These are phyloP conservation scores for Drosophila quinaria DNA, from an alignment of 2,888 invertebrate species.

Conservation along the genomic window DNA sequence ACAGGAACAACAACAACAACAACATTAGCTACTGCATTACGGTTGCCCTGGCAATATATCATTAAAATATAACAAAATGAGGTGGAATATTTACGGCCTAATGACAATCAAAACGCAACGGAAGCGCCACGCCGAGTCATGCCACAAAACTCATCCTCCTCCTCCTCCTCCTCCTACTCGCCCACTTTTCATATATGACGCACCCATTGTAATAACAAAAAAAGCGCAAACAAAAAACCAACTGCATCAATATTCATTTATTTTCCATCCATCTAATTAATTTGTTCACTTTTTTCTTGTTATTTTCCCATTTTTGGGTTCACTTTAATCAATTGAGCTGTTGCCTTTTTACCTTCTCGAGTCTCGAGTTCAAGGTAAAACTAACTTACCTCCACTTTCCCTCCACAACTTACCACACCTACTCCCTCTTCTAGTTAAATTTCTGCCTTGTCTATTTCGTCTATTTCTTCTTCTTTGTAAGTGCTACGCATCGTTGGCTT, in stretches of 20 bases:
- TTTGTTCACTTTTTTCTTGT: slow-evolving; percentile 41
- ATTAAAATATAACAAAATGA: slow-evolving; percentile 53
- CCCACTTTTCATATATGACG: slow-evolving; percentile 6
- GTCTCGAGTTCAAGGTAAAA: slow-evolving; percentile 53
- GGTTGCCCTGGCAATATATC: slow-evolving; percentile 55
- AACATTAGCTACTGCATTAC: slow-evolving; percentile 37
- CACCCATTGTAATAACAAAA: slow-evolving; percentile 36
- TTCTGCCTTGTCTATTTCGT: neutral
- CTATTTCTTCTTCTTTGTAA: slow-evolving; percentile 1
- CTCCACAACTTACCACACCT: neutral
- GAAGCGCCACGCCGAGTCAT: slow-evolving; percentile 43
- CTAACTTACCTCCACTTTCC: slow-evolving; percentile 6
- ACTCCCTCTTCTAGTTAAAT: neutral
- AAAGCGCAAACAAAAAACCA: slow-evolving; percentile 11
- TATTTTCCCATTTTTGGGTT: slow-evolving; percentile 7
- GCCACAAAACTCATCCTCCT: slow-evolving; percentile 20
- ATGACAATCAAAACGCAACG: slow-evolving; percentile 52
- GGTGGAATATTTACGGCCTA: slow-evolving; percentile 35
- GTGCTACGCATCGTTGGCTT: slow-evolving; percentile 48
- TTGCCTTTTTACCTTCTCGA: slow-evolving; percentile 7
- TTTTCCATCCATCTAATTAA: slow-evolving; percentile 60
- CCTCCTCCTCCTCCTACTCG: neutral
- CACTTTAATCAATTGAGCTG: slow-evolving; percentile 41
- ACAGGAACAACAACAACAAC: slow-evolving; percentile 12
- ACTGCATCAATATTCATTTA: slow-evolving; percentile 37